A percentile compares a stretch with the other conserved stretches of the same genome.
Conservation (phyloP, 2,113 vertebrate genomes). For the Hippocampus comes region DNA sequence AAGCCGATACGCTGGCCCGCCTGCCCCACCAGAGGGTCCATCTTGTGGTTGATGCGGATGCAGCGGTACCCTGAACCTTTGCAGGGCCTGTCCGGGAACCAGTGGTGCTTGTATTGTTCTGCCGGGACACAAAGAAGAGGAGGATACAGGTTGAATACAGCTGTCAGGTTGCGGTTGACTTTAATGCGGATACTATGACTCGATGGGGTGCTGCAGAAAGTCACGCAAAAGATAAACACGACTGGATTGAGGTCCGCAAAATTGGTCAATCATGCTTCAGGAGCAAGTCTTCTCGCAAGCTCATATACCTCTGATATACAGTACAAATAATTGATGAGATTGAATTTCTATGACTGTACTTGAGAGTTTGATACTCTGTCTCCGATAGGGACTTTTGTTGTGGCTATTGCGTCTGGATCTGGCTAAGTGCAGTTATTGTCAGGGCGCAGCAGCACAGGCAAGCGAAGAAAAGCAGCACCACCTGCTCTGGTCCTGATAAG, state of each 20-base stretch:
- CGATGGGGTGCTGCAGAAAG: background rate
- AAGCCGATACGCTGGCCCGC: conserved; percentile 95
- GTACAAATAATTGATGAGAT: background rate
- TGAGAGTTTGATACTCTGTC: background rate
- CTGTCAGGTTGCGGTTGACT: background rate
- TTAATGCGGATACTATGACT: background rate
- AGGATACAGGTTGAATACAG: conserved; percentile 8
- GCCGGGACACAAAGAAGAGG: conserved; percentile 35
- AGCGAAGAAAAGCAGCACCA: conserved; percentile 21
- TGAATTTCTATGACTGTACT: background rate
- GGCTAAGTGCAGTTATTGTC: conserved; percentile 4
- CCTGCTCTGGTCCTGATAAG: conserved; percentile 58
- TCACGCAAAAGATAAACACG: background rate
- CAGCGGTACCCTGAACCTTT: conserved; percentile 98
- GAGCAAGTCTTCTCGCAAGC: no score
- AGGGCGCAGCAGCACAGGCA: conserved; percentile 2
- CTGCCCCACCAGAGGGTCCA: conserved; percentile 98
- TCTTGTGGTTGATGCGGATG: conserved; percentile 99
- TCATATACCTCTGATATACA: background rate
- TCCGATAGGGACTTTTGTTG: background rate
- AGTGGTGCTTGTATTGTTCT: conserved; percentile 99
- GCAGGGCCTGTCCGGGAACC: conserved; percentile 98
- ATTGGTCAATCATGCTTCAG: no score
- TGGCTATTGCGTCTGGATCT: background rate
- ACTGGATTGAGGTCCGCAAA: background rate